A percentile compares a stretch with the other conserved stretches of the same genome.
Conservation (phyloP, 2,797 vertebrate genomes). For the Clamator glandarius region DNA sequence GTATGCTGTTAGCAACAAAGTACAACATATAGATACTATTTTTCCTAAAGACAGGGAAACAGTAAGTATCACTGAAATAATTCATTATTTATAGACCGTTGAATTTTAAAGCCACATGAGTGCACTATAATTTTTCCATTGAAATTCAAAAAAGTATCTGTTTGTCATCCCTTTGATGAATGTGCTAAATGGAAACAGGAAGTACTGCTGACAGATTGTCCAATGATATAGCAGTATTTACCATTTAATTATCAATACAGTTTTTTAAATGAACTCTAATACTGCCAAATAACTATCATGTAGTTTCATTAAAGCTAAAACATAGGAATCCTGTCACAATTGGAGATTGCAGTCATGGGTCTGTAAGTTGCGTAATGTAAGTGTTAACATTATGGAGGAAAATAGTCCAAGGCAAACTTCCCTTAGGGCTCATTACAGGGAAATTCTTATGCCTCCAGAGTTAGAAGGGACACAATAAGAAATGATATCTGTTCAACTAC, state of each 20-base stretch:
- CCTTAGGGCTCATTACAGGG: neutral
- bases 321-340: neutral
- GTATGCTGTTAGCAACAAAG: slow-evolving; percentile 33
- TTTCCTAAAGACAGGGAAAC: slow-evolving; percentile 36
- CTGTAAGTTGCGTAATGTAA: neutral
- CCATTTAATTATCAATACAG: slow-evolving; percentile 40
- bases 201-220: slow-evolving; percentile 50
- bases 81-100: slow-evolving; percentile 59
- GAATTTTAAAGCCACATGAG: slow-evolving; percentile 62
- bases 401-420: neutral
- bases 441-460: neutral
- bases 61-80: slow-evolving; percentile 45
- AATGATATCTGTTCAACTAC: neutral
- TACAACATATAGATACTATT: slow-evolving; percentile 53
- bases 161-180: slow-evolving; percentile 60
- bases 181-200: slow-evolving; percentile 11
- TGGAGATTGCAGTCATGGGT: neutral
- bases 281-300: slow-evolving; percentile 5
- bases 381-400: neutral
- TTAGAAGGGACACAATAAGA: neutral
- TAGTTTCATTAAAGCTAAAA: slow-evolving; percentile 44
- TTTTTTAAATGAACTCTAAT: slow-evolving; percentile 35
- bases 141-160: slow-evolving; percentile 56
- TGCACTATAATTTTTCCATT: slow-evolving; percentile 59
- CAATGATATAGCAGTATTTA: slow-evolving; percentile 23